Conservation (phyloP, 2,113 vertebrate species). For the Vidua chalybeata region DNA sequence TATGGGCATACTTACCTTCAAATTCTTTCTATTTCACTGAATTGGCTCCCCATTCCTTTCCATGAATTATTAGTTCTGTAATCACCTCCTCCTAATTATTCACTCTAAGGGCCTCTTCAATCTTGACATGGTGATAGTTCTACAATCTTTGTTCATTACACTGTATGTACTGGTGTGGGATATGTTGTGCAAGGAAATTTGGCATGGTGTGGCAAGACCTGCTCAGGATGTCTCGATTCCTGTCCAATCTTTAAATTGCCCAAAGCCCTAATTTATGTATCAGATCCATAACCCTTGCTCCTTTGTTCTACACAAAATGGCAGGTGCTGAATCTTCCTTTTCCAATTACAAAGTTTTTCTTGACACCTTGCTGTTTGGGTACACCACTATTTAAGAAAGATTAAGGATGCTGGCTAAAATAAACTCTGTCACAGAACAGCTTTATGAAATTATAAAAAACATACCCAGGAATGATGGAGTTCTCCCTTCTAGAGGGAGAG, state of each 20-base stretch:
- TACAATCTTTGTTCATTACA: constrained; percentile 62
- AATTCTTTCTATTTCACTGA: constrained; percentile 60
- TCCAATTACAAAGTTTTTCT: constrained; percentile 38
- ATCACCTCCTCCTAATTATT: constrained; percentile 75
- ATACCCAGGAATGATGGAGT: constrained; percentile 78
- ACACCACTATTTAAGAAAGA: constrained; percentile 78
- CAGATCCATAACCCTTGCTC: constrained; percentile 28
- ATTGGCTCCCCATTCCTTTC: constrained; percentile 53
- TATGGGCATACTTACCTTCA: constrained; percentile 73
- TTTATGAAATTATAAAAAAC: constrained; percentile 92
- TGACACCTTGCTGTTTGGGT: constrained; percentile 45
- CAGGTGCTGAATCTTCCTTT: constrained; percentile 43
- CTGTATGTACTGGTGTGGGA: constrained; percentile 32
- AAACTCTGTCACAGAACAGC: constrained; percentile 82
- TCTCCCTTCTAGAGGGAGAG: constrained; percentile 73
- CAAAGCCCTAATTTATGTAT: constrained; percentile 74
- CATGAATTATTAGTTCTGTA: constrained; percentile 68
- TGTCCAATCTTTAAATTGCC: constrained; percentile 13
- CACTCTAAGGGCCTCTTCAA: constrained; percentile 59
- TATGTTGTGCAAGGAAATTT: not conserved
- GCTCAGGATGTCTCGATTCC: not conserved
- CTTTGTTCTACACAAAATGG: constrained; percentile 42
- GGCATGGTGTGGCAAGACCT: not conserved
- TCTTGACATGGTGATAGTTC: constrained; percentile 32
- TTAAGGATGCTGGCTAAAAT: constrained; percentile 83